These are phyloP conservation scores for Cichlasoma orientale DNA, from an alignment of 2,797 vertebrate species.

Conservation along the genomic window DNA sequence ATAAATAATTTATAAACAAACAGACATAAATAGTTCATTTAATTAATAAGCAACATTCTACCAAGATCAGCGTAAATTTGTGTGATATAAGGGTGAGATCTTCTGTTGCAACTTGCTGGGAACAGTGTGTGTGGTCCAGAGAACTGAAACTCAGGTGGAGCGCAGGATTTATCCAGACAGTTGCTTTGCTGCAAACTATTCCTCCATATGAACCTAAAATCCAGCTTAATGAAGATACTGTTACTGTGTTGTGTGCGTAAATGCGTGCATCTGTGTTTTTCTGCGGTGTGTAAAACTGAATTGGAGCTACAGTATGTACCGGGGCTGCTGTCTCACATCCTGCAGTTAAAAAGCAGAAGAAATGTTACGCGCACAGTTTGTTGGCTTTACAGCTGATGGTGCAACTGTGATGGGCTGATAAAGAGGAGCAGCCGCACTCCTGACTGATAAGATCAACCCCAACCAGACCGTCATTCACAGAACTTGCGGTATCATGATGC, in stretches of 20 bases:
- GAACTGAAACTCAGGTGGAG: not conserved
- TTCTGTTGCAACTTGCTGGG: not conserved
- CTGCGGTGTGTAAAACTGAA: not conserved
- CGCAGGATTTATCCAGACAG: not conserved
- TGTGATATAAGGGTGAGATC: not conserved
- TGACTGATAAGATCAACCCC: not conserved
- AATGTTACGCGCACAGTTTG: not conserved
- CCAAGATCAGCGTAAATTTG: not conserved
- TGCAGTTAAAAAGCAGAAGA: not conserved
- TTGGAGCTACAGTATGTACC: not conserved
- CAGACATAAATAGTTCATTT: not conserved
- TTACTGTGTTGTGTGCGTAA: not conserved
- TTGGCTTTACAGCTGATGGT: not conserved
- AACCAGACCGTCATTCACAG: not conserved
- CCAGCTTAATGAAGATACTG: not conserved
- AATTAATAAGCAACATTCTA: not conserved
- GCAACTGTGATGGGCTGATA: not conserved
- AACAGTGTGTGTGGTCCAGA: not conserved
- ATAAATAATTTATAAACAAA: not conserved
- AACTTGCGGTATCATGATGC: not conserved
- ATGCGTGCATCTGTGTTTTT: not conserved
- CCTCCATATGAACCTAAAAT: not conserved
- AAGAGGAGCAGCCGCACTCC: not conserved
- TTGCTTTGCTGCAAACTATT: not conserved
- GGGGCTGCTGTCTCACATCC: not conserved